Conservation (phyloP, 35 echinoderm and acorn worm species). For the Holothuria glaberrima region DNA sequence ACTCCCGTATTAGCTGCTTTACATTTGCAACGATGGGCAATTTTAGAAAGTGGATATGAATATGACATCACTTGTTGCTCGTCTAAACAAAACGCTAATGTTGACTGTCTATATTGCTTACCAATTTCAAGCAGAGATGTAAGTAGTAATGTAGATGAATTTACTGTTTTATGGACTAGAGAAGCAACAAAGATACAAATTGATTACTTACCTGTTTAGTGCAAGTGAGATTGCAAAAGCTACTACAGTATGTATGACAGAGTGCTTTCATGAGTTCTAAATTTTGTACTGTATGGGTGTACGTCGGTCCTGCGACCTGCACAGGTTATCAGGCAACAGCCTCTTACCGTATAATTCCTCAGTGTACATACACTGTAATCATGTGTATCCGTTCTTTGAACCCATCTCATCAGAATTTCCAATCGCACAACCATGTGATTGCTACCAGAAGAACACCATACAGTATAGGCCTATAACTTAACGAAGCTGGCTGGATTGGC, state of each 20-base stretch:
- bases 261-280: constrained; percentile 18
- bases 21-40: constrained; percentile 57
- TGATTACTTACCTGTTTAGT: constrained; percentile 19
- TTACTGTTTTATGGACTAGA: constrained; percentile 20
- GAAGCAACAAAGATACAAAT: constrained; percentile 34
- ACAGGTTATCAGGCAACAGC: too few species aligned
- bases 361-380: too few species aligned
- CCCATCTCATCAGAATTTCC: too few species aligned
- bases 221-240: background rate
- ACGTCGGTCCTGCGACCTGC: too few species aligned
- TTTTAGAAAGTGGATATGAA: constrained; percentile 50
- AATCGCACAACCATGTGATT: too few species aligned
- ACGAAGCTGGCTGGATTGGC: too few species aligned
- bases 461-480: too few species aligned
- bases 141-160: background rate
- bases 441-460: too few species aligned
- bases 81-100: constrained; percentile 45
- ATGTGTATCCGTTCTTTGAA: too few species aligned
- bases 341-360: too few species aligned
- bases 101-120: background rate
- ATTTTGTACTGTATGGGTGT: constrained; percentile 37
- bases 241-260: constrained; percentile 44
- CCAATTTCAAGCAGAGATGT: background rate
- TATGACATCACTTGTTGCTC: constrained; percentile 55
- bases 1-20: constrained; percentile 32